Conservation (phyloP, 1,140 invertebrate species). For the silkworm (Bombyx mori) region ASM3026992v2 NC_085111.1:8781501-8782000, state of each 20-base stretch:
- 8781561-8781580: slow-evolving; percentile 19
- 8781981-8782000: no score
- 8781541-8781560: slow-evolving; percentile 12
- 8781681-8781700: slow-evolving; percentile 21
- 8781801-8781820: slow-evolving; percentile 14
- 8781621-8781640: slow-evolving; percentile 36
- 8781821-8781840: slow-evolving; percentile 19
- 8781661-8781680: slow-evolving; percentile 23
- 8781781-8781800: not conserved
- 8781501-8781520: not conserved
- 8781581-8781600: slow-evolving; percentile 29
- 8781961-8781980: not conserved
- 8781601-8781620: slow-evolving; percentile 29
- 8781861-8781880: slow-evolving; percentile 26
- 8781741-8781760: slow-evolving; percentile 3
- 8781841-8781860: slow-evolving; percentile 27
- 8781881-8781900: slow-evolving; percentile 25
- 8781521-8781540: slow-evolving; percentile 31
- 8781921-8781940: slow-evolving; percentile 27
- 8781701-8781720: slow-evolving; percentile 12
- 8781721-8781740: slow-evolving; percentile 5
- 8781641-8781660: slow-evolving; percentile 26
- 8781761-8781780: not conserved
- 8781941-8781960: slow-evolving; percentile 21
- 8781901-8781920: slow-evolving; percentile 18